These are phyloP conservation scores for Sebastes kiyomatsui DNA, from an alignment of 2,797 vertebrate species.

Conservation along the genomic window DNA sequence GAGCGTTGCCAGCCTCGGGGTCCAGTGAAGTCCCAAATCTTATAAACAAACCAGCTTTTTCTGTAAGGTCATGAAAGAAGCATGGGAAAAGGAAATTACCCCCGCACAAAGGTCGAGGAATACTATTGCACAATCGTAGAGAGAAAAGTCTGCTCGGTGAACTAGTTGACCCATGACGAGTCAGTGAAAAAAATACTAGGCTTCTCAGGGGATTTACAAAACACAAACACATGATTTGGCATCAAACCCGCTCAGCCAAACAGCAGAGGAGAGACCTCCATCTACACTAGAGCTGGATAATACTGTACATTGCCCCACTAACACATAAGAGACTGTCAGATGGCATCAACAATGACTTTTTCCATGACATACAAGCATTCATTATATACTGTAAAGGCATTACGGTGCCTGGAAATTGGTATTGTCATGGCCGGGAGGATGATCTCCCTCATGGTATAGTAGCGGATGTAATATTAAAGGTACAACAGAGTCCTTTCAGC, in stretches of 20 bases:
- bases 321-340: background rate
- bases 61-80: constrained; percentile 18
- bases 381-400: background rate
- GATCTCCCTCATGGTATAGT: background rate
- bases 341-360: background rate
- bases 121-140: constrained; percentile 13
- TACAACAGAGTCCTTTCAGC: background rate
- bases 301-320: background rate
- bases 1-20: constrained; percentile 3
- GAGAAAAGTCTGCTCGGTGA: constrained; percentile 40
- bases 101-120: constrained; percentile 39
- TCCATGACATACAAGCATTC: background rate
- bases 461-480: background rate
- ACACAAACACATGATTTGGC: constrained; percentile 61
- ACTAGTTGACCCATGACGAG: constrained; percentile 46
- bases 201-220: constrained; percentile 56
- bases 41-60: constrained; percentile 40
- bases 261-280: constrained; percentile 12
- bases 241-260: constrained; percentile 29
- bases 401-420: background rate
- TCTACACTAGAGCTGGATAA: constrained; percentile 10
- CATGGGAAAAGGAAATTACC: constrained; percentile 51
- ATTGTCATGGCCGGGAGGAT: background rate
- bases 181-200: constrained; percentile 19
- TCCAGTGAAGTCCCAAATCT: constrained; percentile 25